A percentile compares a stretch with the other conserved stretches of the same genome.
Conservation (phyloP, 1,140 invertebrate species). For the Habropoda laboriosa region DNA sequence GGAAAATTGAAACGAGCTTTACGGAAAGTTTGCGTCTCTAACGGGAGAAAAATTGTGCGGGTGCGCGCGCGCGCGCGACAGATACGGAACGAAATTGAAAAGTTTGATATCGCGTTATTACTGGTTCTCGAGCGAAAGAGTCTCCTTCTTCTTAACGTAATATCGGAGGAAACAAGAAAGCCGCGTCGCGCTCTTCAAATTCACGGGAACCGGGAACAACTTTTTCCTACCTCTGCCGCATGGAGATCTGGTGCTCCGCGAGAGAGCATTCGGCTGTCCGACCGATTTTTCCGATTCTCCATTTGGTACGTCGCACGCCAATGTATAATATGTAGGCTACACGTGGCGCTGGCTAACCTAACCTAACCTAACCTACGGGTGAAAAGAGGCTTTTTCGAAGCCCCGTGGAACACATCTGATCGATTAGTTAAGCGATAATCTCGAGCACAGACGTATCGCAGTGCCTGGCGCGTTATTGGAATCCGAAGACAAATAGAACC, state of each 20-base stretch:
- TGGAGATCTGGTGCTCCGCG: too few species aligned
- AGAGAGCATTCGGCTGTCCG: too few species aligned
- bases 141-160: constrained; percentile 13
- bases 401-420: not conserved
- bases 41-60: constrained; percentile 19
- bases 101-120: constrained; percentile 81
- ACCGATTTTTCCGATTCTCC: too few species aligned
- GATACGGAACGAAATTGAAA: constrained; percentile 59
- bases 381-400: not conserved
- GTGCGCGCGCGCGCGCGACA: constrained; percentile 10
- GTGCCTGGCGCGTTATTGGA: not conserved
- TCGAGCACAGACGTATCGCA: not conserved
- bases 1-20: constrained; percentile 80
- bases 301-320: not conserved
- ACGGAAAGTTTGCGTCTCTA: constrained; percentile 65
- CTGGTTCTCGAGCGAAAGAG: constrained; percentile 67
- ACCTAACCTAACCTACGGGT: too few species aligned
- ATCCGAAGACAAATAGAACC: constrained; percentile 9
- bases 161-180: constrained; percentile 1
- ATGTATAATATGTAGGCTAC: too few species aligned
- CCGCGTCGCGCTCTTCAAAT: not conserved
- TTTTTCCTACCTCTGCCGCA: too few species aligned
- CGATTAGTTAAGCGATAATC: constrained; percentile 28
- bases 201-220: not conserved
- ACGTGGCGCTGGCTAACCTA: too few species aligned